These are phyloP conservation scores for Cecidostiba fungosa DNA, from an alignment of 2,888 invertebrate species.

Conservation along the genomic window DNA sequence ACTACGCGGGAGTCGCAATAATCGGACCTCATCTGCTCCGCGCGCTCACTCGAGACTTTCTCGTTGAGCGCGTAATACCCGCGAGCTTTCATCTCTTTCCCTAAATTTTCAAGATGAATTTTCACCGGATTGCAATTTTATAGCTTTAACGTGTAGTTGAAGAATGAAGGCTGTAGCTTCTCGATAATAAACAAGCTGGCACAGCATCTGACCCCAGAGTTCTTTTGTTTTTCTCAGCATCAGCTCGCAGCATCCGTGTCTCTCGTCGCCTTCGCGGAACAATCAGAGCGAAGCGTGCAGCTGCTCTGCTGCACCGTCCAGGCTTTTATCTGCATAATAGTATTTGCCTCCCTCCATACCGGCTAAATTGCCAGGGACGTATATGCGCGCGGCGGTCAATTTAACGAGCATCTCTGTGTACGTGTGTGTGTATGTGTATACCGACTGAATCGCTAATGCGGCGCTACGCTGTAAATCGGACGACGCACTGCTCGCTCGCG, in stretches of 20 bases:
- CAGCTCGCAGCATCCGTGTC: conserved; percentile 46
- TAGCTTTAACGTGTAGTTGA: neutral
- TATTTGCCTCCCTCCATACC: conserved; percentile 50
- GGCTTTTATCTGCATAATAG: conserved; percentile 61
- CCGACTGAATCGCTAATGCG: conserved; percentile 54
- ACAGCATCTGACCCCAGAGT: conserved; percentile 21
- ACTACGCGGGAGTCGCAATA: conserved; percentile 64
- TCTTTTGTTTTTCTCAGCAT: conserved; percentile 48
- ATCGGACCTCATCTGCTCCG: conserved; percentile 75
- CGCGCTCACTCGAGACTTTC: conserved; percentile 44
- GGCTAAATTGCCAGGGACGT: conserved; percentile 56
- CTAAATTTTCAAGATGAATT: conserved; percentile 27
- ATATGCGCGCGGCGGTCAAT: conserved; percentile 49
- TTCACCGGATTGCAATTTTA: neutral
- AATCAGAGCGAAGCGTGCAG: conserved; percentile 70
- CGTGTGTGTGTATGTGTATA: neutral
- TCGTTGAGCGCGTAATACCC: conserved; percentile 20
- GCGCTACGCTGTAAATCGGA: conserved; percentile 54
- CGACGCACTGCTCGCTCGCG: neutral
- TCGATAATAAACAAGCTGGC: neutral
- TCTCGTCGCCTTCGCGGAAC: conserved; percentile 70
- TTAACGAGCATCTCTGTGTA: conserved; percentile 29
- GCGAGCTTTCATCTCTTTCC: neutral
- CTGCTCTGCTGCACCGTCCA: conserved; percentile 1
- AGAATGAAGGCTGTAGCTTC: neutral